Percentiles rank a stretch among this genome's conserved stretches.
phyloP scores from a whole-genome alignment of 1,140 invertebrate genomes.

The Eurosta solidaginis region DNA sequence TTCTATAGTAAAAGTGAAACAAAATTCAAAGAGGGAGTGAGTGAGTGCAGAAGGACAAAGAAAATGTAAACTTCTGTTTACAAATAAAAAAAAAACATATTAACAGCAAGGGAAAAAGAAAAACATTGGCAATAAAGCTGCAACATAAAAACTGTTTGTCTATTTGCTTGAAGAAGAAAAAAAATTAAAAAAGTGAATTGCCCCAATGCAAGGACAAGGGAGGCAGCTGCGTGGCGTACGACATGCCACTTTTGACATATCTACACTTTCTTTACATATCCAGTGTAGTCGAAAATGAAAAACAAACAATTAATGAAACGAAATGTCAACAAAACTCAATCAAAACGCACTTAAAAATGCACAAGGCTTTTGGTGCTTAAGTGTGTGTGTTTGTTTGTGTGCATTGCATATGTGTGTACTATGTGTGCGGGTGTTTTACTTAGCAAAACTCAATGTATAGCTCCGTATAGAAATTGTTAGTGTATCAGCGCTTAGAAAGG shows the following conservation, averaged over 20 bases:
- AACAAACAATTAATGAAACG: constrained; percentile 30
- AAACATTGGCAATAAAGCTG: not conserved
- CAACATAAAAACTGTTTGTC: not conserved
- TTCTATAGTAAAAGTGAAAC: not conserved
- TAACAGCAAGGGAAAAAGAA: too few species aligned
- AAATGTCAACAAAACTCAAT: constrained; percentile 32
- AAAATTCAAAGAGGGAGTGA: not conserved
- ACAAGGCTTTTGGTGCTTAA: not conserved
- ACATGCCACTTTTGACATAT: not conserved
- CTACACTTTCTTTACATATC: too few species aligned
- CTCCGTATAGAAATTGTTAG: not conserved
- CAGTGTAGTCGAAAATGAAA: constrained; percentile 28
- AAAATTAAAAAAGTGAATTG: not conserved
- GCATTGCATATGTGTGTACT: not conserved
- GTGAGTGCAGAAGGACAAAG: not conserved
- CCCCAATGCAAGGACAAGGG: not conserved
- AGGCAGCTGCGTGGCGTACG: not conserved
- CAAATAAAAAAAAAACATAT: too few species aligned
- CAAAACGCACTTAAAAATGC: constrained; percentile 32
- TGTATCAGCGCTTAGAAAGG: not conserved
- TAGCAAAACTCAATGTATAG: not conserved
- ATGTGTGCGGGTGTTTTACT: not conserved
- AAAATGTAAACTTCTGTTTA: constrained; percentile 10
- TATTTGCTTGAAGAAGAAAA: not conserved
- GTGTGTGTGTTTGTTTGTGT: not conserved